Evolutionary conservation across 2,888 invertebrate genomes (phyloP).

Genomic region (Notodonta ziczac): DNA sequence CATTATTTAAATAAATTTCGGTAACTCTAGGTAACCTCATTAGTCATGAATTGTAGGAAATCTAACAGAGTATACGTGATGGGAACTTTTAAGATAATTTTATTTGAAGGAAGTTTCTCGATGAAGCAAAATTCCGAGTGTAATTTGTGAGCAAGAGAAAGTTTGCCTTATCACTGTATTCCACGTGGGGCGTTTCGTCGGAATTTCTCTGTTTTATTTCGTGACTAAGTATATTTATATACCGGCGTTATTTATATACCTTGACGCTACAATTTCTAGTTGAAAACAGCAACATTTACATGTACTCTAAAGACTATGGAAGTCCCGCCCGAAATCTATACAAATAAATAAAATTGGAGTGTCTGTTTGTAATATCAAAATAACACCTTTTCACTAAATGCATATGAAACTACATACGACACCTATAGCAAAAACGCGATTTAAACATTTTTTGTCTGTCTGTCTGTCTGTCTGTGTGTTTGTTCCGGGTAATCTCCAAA

Average conservation of each 20-base stretch:
- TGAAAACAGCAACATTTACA: background rate
- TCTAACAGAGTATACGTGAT: conserved; percentile 14
- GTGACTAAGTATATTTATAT: conserved; percentile 39
- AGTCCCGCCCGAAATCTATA: too few species aligned
- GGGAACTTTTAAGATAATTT: conserved; percentile 68
- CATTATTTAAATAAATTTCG: too few species aligned
- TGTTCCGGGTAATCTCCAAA: too few species aligned
- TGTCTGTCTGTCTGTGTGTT: too few species aligned
- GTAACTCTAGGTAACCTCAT: too few species aligned
- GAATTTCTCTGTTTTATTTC: conserved; percentile 71
- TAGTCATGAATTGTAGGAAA: conserved; percentile 22
- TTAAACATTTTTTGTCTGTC: too few species aligned
- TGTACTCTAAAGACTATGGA: too few species aligned
- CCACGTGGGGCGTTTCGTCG: conserved; percentile 80
- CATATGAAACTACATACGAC: too few species aligned
- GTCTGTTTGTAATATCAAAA: too few species aligned
- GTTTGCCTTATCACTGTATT: conserved; percentile 80
- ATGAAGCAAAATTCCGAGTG: conserved; percentile 77
- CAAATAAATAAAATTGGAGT: too few species aligned
- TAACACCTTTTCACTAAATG: too few species aligned
- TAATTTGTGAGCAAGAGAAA: conserved; percentile 80
- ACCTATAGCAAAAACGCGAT: too few species aligned
- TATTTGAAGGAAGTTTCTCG: conserved; percentile 78
- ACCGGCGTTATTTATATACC: conserved; percentile 33
- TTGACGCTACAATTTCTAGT: conserved; percentile 21